Evolutionary conservation across 53 echinoderm and acorn worm genomes (phyloP).

Genomic region (Paracentrotus lividus): DNA sequence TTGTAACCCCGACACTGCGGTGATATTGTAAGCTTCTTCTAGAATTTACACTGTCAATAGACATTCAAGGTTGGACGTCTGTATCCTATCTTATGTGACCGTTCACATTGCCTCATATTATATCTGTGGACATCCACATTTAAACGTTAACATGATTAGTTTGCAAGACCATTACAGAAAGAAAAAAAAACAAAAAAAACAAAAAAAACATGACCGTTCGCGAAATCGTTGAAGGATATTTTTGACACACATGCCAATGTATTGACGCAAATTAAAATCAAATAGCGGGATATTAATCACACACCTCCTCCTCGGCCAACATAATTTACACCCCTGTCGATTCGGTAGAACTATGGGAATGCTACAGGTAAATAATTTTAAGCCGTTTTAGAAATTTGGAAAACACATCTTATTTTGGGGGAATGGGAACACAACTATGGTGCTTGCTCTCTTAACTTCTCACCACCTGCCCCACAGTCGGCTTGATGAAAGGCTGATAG

Average conservation of each 20-base stretch:
- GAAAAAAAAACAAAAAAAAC: too few species aligned
- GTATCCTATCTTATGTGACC: not conserved
- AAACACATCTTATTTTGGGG: not conserved
- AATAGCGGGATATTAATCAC: too few species aligned
- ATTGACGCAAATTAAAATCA: too few species aligned
- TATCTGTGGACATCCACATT: too few species aligned
- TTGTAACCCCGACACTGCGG: slow-evolving; percentile 21
- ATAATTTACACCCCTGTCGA: too few species aligned
- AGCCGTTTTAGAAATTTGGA: not conserved
- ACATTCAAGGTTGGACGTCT: slow-evolving; percentile 1
- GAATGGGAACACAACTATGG: not conserved
- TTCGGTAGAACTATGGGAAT: too few species aligned
- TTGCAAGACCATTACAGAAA: too few species aligned
- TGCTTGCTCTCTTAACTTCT: not conserved
- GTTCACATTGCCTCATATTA: not conserved
- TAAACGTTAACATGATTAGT: too few species aligned
- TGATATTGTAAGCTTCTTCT: not conserved
- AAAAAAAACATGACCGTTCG: too few species aligned
- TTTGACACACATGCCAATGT: too few species aligned
- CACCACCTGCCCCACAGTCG: slow-evolving; percentile 22
- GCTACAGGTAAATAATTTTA: not conserved
- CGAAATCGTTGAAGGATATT: too few species aligned
- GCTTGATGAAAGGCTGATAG: slow-evolving; percentile 49
- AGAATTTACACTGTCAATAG: slow-evolving; percentile 40
- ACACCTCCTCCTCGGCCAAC: too few species aligned